These are phyloP conservation scores for Eupithecia subfuscata DNA, from an alignment of 2,888 invertebrate species.

Conservation along the genomic window DNA sequence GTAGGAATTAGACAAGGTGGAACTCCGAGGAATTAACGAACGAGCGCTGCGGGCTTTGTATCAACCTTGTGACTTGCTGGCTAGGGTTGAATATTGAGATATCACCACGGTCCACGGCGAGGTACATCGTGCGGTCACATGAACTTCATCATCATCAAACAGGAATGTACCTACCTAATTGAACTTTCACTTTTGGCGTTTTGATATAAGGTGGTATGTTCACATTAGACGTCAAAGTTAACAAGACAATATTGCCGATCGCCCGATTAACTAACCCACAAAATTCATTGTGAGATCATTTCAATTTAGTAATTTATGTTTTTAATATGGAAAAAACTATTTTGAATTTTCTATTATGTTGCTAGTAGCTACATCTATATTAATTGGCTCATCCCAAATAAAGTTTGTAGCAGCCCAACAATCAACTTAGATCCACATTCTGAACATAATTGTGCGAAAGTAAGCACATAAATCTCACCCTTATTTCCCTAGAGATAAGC, in stretches of 20 bases:
- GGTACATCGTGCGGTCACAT: too few relatives aligned
- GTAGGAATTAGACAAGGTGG: neutral
- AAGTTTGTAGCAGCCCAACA: neutral
- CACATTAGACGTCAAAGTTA: neutral
- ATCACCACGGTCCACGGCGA: too few relatives aligned
- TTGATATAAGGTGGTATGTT: neutral
- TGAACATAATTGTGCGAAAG: neutral
- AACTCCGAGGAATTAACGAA: too few relatives aligned
- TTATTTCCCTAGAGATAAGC: slow-evolving; percentile 12
- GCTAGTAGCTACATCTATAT: neutral
- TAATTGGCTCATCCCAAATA: neutral
- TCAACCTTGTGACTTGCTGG: neutral
- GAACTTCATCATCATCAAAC: too few relatives aligned
- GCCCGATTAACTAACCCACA: too few relatives aligned
- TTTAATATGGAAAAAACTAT: too few relatives aligned
- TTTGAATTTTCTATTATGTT: too few relatives aligned
- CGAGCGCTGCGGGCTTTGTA: neutral
- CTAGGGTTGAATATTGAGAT: neutral
- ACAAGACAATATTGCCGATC: neutral
- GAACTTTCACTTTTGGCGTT: neutral
- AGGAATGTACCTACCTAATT: neutral
- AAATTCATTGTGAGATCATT: too few relatives aligned
- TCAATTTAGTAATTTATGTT: too few relatives aligned
- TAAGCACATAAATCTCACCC: slow-evolving; percentile 10
- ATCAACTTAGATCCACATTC: neutral